Percentiles rank a stretch among this genome's conserved stretches.
Evolutionary conservation across 2,113 vertebrate genomes (phyloP).

Genomic region (Microcebus jonahi): DNA sequence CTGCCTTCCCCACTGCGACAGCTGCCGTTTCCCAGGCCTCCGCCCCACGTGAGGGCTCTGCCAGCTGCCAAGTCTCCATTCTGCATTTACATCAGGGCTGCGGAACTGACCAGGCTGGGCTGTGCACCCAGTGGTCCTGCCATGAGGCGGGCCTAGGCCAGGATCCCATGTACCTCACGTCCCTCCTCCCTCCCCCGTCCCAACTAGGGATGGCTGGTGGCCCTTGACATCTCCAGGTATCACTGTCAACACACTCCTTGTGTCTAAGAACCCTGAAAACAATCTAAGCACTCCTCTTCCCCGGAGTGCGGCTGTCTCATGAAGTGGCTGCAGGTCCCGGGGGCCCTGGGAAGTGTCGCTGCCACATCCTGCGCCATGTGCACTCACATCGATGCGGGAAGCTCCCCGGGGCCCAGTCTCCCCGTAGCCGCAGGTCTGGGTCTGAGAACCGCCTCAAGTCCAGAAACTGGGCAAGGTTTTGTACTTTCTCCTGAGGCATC

Average conservation of each 20-base stretch:
- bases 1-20: too few species aligned
- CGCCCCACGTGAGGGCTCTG: too few species aligned
- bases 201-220: not conserved
- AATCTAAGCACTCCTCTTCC: not conserved
- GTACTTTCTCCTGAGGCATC: not conserved
- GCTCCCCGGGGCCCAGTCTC: not conserved
- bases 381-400: too few species aligned
- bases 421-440: not conserved
- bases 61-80: too few species aligned
- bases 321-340: not conserved
- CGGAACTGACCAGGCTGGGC: not conserved
- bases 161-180: not conserved
- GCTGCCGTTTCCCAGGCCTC: too few species aligned
- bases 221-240: not conserved
- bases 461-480: not conserved
- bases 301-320: not conserved
- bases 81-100: too few species aligned
- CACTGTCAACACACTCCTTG: not conserved
- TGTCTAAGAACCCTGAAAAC: not conserved
- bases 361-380: too few species aligned
- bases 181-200: not conserved
- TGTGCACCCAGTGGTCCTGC: not conserved
- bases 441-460: not conserved
- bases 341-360: not conserved
- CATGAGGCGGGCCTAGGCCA: not conserved